A percentile compares a stretch with the other conserved stretches of the same genome.
These are phyloP conservation scores for Orientallactaga bullata DNA, from an alignment of 2,113 vertebrate species.

Conservation along the genomic window DNA sequence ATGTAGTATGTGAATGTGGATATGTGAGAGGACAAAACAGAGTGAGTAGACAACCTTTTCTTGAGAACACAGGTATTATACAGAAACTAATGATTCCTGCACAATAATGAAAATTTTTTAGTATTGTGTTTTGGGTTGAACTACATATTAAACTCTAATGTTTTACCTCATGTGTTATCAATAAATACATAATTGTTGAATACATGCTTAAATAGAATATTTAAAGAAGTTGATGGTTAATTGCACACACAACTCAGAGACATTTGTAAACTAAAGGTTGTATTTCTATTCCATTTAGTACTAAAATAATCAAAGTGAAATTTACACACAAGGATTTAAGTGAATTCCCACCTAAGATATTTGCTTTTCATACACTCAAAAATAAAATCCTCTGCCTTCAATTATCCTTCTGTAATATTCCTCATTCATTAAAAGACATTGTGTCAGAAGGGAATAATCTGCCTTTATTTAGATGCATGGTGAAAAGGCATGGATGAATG, in stretches of 20 bases:
- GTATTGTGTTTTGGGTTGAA: background rate
- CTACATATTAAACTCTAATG: background rate
- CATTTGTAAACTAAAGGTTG: background rate
- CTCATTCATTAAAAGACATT: background rate
- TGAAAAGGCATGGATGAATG: constrained; percentile 62
- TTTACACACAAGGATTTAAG: background rate
- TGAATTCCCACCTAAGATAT: background rate
- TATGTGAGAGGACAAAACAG: background rate
- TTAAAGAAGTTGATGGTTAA: background rate
- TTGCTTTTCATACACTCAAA: background rate
- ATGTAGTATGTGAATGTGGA: too few species aligned
- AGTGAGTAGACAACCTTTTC: background rate
- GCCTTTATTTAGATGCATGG: background rate
- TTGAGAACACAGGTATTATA: background rate
- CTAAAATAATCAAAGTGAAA: background rate
- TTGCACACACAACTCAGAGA: background rate
- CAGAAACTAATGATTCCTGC: background rate
- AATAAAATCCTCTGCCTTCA: constrained; percentile 50
- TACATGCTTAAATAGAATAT: background rate
- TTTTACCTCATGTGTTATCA: background rate
- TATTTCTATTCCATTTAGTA: background rate
- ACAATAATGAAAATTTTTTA: background rate
- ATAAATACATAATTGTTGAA: background rate
- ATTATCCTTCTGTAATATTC: constrained; percentile 33
- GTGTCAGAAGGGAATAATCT: constrained; percentile 21